Base-by-base conservation (phyloP, 2,113 vertebrate species). In the Puma concolor region DNA sequence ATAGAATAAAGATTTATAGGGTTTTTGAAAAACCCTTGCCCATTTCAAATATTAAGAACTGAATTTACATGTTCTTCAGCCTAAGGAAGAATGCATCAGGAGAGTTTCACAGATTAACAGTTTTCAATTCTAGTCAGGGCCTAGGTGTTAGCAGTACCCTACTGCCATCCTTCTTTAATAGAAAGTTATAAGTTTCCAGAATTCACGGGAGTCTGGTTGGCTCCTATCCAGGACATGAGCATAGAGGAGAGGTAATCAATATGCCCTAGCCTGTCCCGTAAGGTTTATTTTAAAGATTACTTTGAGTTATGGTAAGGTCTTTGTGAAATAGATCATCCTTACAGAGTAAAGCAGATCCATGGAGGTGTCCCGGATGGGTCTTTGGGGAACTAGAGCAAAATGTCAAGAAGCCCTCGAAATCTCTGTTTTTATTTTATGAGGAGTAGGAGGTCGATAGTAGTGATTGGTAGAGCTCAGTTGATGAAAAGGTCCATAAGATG, bases 261-360 rank as follows among this genome's bases (percentile, higher is more conserved):
- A 98, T 88, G 80, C 71, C 84, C 84, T 86, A 88, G 87, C 84
- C 84, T 96, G 94, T 88, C 95, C 92, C 83, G 54, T 66, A 96
- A 97, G 96, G 97, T 98, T 98, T 98, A 97, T 96, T 98, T 98
- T 97, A 97, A 97, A 98, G 97, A 98, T 98, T 97, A 95, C 90
- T 95, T 96, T 98, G 97, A 98, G 94, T 98, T 98, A 98, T 94
- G 77, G 90, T 90, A 88, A 74, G 80, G 80, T 97, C 87, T 97
- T 97, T 96, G 71, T 83, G 96, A 97, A 96, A 98, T 98, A 98
- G 92, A 97, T 98, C 96, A 98, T 98, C 92, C 91, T 98, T 96
- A 95, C 94, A 96, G 92, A 92, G 94, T 94, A 97, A 96, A 95
- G 81, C 66, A 93, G 94, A 97, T 95, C 97, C 80, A 95, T 64